phyloP scores from a whole-genome alignment of 2,888 invertebrate genomes.

The Tricholauxania praeusta region DNA sequence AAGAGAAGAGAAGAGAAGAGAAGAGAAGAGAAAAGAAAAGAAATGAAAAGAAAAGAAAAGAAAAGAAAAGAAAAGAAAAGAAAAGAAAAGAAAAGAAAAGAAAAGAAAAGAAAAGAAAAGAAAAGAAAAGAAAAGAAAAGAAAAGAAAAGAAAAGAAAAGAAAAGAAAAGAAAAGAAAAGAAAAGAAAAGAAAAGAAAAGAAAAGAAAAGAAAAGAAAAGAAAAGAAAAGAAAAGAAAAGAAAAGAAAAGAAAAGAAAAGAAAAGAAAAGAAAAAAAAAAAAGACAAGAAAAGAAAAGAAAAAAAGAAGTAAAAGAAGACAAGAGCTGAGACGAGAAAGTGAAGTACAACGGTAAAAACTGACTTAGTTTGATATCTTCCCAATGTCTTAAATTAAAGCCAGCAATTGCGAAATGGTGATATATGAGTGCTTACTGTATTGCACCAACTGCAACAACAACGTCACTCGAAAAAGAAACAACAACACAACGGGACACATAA shows the following conservation, averaged over 20 bases:
- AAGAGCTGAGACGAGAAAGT: too few species aligned
- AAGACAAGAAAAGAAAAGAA: constrained; percentile 8
- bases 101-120: constrained; percentile 31
- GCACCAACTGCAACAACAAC: constrained; percentile 39
- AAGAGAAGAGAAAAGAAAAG: constrained; percentile 29
- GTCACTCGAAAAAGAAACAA: constrained; percentile 44
- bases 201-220: constrained; percentile 24
- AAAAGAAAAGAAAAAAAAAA: constrained; percentile 13
- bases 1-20: constrained; percentile 30
- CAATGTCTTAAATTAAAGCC: too few species aligned
- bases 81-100: constrained; percentile 30
- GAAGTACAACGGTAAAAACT: too few species aligned
- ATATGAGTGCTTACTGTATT: too few species aligned
- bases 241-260: constrained; percentile 28
- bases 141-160: constrained; percentile 33
- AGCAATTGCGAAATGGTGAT: too few species aligned
- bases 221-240: constrained; percentile 25
- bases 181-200: constrained; percentile 18
- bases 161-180: constrained; percentile 24
- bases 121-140: constrained; percentile 32
- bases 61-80: constrained; percentile 31
- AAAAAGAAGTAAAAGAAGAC: background rate
- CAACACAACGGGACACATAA: constrained; percentile 51
- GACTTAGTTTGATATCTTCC: too few species aligned
- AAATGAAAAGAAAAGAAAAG: constrained; percentile 31